Percentiles rank a stretch among this genome's conserved stretches.
Conservation (phyloP, 2,888 invertebrate species). For the Tinea semifulvella region DNA sequence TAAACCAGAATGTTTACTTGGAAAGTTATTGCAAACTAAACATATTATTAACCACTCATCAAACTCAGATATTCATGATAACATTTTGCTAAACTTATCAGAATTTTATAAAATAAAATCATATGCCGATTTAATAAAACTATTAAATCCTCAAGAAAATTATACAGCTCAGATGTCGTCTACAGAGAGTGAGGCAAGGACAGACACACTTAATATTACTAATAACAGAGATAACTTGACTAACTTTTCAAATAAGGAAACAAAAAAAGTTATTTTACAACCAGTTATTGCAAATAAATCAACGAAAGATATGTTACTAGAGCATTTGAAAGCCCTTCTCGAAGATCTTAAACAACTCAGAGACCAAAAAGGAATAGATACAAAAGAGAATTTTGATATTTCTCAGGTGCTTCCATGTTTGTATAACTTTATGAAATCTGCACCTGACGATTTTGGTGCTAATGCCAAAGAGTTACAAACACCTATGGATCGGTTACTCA, state of each 20-base stretch:
- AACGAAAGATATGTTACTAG: constrained; percentile 42
- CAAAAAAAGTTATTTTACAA: constrained; percentile 10
- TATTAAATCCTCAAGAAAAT: constrained; percentile 21
- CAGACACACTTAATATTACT: not conserved
- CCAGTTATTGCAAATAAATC: constrained; percentile 15
- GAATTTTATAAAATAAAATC: constrained; percentile 52
- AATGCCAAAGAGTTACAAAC: not conserved
- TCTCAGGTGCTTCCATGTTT: constrained; percentile 46
- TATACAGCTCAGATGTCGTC: too few species aligned
- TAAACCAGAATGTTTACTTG: constrained; percentile 35
- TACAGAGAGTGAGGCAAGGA: not conserved
- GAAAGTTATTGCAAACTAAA: constrained; percentile 23
- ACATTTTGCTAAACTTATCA: constrained; percentile 42
- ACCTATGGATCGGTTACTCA: not conserved
- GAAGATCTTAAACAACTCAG: constrained; percentile 45
- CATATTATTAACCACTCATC: constrained; percentile 6
- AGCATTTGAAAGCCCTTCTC: constrained; percentile 44
- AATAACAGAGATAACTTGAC: not conserved
- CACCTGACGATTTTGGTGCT: not conserved
- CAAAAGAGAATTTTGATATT: constrained; percentile 30
- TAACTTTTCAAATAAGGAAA: constrained; percentile 9
- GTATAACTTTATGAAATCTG: constrained; percentile 34
- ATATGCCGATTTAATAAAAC: constrained; percentile 38
- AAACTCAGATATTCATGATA: constrained; percentile 31
- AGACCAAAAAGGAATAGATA: constrained; percentile 26